Evolutionary conservation across 2,113 vertebrate species (phyloP).

Genomic region (Lepus timidus): DNA sequence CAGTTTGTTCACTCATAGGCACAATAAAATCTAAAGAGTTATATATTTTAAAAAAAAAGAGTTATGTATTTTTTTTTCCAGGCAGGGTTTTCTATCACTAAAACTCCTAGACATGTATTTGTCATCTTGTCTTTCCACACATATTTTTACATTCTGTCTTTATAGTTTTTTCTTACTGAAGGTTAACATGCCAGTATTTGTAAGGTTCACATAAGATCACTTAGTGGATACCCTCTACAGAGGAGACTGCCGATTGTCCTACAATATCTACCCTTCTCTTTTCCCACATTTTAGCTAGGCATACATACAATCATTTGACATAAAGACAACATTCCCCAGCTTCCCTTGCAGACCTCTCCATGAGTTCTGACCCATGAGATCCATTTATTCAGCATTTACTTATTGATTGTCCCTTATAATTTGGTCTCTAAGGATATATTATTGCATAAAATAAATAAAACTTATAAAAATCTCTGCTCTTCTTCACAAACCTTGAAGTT

Average conservation of each 20-base stretch:
- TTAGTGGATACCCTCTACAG: not conserved
- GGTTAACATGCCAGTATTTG: not conserved
- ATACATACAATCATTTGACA: not conserved
- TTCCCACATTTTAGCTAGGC: not conserved
- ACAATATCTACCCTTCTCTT: not conserved
- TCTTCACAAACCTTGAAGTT: not conserved
- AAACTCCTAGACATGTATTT: not conserved
- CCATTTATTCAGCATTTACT: not conserved
- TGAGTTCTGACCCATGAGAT: not conserved
- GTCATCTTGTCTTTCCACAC: not conserved
- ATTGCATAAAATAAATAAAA: conserved; percentile 15
- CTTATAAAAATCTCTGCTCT: not conserved
- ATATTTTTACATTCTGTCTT: not conserved
- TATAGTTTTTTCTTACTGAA: conserved; percentile 22
- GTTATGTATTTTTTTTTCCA: too few relatives aligned
- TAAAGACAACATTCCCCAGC: not conserved
- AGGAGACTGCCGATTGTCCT: not conserved
- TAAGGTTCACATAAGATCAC: not conserved
- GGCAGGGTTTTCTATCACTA: not conserved
- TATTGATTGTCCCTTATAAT: not conserved
- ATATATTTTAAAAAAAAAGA: not conserved
- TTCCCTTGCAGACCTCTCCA: not conserved
- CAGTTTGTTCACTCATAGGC: not conserved
- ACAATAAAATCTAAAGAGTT: not conserved
- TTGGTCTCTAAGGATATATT: not conserved